phyloP scores from a whole-genome alignment of 2,888 invertebrate species.

The Drosophila suboccidentalis region DNA sequence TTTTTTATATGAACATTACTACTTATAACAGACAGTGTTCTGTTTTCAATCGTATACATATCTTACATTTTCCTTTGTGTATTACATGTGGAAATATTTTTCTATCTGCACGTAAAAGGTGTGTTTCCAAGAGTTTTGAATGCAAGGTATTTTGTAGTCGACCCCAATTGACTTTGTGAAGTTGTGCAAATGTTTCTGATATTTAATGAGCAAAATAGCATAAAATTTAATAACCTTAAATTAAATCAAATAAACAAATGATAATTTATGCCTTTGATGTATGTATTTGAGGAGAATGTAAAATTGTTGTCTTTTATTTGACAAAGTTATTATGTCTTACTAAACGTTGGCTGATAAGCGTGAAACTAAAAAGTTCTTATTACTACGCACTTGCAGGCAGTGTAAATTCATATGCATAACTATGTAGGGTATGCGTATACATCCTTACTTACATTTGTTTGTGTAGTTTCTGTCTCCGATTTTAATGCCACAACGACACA shows the following conservation, averaged over 20 bases:
- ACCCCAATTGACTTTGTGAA: background rate
- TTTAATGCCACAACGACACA: conserved; percentile 40
- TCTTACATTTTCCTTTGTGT: background rate
- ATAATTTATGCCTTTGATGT: too few relatives aligned
- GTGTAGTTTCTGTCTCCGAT: conserved; percentile 40
- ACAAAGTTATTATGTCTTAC: background rate
- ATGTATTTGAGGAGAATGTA: too few relatives aligned
- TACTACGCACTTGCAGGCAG: conserved; percentile 26
- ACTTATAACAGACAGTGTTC: background rate
- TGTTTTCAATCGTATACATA: background rate
- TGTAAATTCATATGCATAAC: conserved; percentile 1
- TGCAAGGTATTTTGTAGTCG: background rate
- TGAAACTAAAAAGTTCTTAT: conserved; percentile 7
- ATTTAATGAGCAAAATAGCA: background rate
- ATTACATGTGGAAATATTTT: background rate
- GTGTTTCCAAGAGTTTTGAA: background rate
- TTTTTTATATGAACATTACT: too few relatives aligned
- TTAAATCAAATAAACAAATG: background rate
- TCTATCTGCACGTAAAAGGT: background rate
- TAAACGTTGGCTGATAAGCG: conserved; percentile 45
- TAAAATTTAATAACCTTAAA: conserved; percentile 4
- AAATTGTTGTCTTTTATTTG: background rate
- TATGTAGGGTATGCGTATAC: conserved; percentile 10
- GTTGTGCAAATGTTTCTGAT: conserved; percentile 1
- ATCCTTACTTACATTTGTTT: conserved; percentile 2